These are phyloP conservation scores for Drosophila sp. DNA, from an alignment of 1,140 invertebrate genomes.

Conservation along the genomic window DNA sequence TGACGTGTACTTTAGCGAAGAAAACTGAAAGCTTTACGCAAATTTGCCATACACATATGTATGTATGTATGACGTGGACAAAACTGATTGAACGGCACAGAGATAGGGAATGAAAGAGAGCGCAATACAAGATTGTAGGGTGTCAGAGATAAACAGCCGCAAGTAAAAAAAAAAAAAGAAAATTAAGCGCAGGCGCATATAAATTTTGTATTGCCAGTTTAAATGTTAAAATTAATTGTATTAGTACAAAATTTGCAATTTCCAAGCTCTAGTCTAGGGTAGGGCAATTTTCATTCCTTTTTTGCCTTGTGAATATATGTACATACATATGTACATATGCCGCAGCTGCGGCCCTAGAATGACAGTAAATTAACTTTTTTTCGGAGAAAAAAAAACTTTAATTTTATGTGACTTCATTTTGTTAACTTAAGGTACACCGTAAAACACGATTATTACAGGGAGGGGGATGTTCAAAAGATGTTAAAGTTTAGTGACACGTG, in stretches of 20 bases:
- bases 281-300: conserved; percentile 1
- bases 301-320: no score
- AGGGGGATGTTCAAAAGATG: background rate
- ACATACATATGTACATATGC: background rate
- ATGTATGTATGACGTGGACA: conserved; percentile 62
- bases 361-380: conserved; percentile 53
- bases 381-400: background rate
- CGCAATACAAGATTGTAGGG: conserved; percentile 20
- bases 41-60: conserved; percentile 38
- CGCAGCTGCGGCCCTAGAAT: background rate
- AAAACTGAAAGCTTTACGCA: conserved; percentile 31
- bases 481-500: conserved; percentile 30
- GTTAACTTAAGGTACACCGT: no score
- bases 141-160: conserved; percentile 22
- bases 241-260: background rate
- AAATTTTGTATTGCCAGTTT: background rate
- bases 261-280: background rate
- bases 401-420: conserved; percentile 23
- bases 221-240: background rate
- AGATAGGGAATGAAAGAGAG: conserved; percentile 16
- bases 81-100: conserved; percentile 59
- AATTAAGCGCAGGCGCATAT: conserved; percentile 56
- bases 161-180: conserved; percentile 20
- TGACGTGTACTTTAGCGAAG: conserved; percentile 55
- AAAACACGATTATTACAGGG: no score